Evolutionary conservation across 1,140 invertebrate species (phyloP), one percentile per base, ranked within the genome.

Genomic region (Drosophila nigromelanica): DNA sequence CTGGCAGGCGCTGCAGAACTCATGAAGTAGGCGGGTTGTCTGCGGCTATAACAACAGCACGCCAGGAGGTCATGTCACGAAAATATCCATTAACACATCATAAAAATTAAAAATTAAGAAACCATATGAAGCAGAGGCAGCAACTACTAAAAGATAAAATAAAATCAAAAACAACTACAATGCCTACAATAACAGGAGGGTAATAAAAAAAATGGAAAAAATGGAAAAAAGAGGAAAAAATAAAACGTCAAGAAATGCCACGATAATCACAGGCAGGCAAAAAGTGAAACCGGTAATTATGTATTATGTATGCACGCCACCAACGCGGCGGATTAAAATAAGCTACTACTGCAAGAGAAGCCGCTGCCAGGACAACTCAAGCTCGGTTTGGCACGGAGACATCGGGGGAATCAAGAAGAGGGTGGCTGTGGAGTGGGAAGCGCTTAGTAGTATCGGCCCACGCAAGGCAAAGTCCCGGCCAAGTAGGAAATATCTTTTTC

Each of bases 11-110:
- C 47, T 69, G 78, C 71, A 58, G 63, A 60, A 86, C 71, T 72
- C 87, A 80, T 75, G 67, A 79, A 76, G 67, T 70, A 71, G 67
- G 67, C 67, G 67, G 66, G 7, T 58, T 62, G 18, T 37, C 71
- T 62, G 48, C 71, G 68, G 67, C 80, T 64, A 78, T 73, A 68
- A 51, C 73, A 60, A 76, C 69, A 37, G 62, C 83, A 71, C 79
- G 69, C 79, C 82, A 83, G 83, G 83, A 89, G 83, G 83, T 89
- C 83, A 89, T 89, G 83, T 89, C 83, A 89, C 79, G 73, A 77
- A 87, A 89, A 89, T 89, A 89, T 89, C 83, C 83, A 89, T 89
- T 89, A 89, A 89, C 83, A 89, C 83, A 89, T 89, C 83, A 89
- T 89, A 89, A 89, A 89, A 87, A 89, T 89, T 89, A 74, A 89